Base-by-base conservation (phyloP, 2,888 invertebrate species). In the Xanthorhoe designata region DNA sequence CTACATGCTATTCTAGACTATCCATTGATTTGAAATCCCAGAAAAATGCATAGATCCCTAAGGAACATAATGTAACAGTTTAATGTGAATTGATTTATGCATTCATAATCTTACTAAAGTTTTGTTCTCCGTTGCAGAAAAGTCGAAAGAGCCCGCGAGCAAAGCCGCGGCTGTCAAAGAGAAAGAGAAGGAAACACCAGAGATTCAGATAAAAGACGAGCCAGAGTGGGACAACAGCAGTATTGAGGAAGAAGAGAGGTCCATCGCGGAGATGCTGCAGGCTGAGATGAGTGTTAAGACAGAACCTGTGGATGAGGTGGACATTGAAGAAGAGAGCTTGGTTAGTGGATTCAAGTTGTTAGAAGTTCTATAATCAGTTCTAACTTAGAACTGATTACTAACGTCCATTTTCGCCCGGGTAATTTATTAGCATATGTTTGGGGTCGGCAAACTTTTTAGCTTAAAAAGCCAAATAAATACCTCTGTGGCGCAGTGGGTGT, bases 241-340 rank as follows among this genome's bases (percentile, higher is more conserved):
- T 62, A 92, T 94, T 17, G 94, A 94, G 47, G 94, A 95, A 65
- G 95, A 95, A 67, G 96, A 96, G 74, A 91, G 95, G 0, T 95
- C 95, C n/a, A 95, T 95, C 61, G 94, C 95, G 0, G 94, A 96
- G 74, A 94, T 95, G 88, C 95, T 95, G 76, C 95, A 95, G 75
- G 94, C 95, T 0, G 96, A 96, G 78, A 95, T 96, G 90, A 95
- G 94, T 71, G 96, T 96, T 49, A 96, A 96, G 83, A 94, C 95
- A 0, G 96, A 96, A 82, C 89, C 92, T 0, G 56, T 78, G 0
- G 94, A 94, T 19, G 94, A 94, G 8, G 87, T 94, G 65, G 95
- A 95, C 66, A 94, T 95, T 68, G 95, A 95, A 57, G 92, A 92
- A 38, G 92, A 91, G 8, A 90, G 91, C 65, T 80, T 94, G 85